Base-by-base conservation (phyloP, 1,140 invertebrate genomes). In the Stegodyphus mimosarum region DNA sequence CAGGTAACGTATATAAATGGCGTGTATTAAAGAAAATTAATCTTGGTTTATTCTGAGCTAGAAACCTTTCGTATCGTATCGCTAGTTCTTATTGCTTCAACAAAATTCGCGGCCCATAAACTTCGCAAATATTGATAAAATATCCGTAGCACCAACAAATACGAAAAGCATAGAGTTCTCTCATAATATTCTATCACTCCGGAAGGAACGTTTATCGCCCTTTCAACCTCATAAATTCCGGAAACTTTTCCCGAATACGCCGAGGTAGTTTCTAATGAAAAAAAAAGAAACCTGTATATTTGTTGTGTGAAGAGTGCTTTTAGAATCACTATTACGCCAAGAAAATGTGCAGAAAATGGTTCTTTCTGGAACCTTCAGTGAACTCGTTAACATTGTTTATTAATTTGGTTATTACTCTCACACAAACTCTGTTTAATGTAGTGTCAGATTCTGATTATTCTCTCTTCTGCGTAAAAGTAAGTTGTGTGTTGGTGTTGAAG, bases 301-400 rank as follows among this genome's bases (percentile, higher is more conserved):
- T 67, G 66, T 18, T 11, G 66, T 6, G 17, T 67, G n/a, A 67
- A 67, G n/a, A 6, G 33, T n/a, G 9, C 33, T 18, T 11, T 9
- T 67, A 33, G 33, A 33, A 33, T 33, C 33, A 33, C 33, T 33
- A 33, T 33, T 33, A 33, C 1, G 33, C 33, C 7, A 67, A 17
- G 33, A 18, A 11, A 67, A 67, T 18, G n/a, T 67, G n/a, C n/a
- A n/a, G 15, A 5, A 18, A 6, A 67, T 18, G 66, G n/a, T 17
- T 17, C 7, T 63, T 63, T 63, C 17, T 67, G n/a, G n/a, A 17
- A 67, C 17, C 33, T 18, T 81, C 77, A 70, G 69, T 79, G 66
- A 72, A 33, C 33, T 33, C 33, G 33, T 33, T 33, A 33, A 33
- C 33, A 33, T 33, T 33, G 33, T 33, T 33, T 33, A 33, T 33